These are phyloP conservation scores for Hylyphantes graminicola DNA, from an alignment of 1,140 invertebrate genomes.

Conservation along the genomic window DNA sequence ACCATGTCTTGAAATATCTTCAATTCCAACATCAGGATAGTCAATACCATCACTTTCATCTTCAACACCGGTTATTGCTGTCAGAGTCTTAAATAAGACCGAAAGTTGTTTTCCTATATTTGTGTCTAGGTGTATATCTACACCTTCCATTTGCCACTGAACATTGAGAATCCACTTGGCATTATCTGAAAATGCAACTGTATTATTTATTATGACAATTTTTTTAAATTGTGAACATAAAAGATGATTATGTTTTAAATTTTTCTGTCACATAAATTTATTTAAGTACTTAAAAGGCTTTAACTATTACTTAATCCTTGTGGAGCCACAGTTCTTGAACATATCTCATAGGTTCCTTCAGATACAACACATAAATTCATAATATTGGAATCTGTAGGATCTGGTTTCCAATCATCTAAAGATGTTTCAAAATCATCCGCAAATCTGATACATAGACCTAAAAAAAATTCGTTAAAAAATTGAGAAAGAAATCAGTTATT, in stretches of 20 bases:
- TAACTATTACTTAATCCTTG: constrained; percentile 63
- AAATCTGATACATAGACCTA: constrained; percentile 90
- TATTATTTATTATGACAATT: background rate
- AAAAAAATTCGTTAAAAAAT: constrained; percentile 70
- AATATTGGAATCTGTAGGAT: constrained; percentile 80
- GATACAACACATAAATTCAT: constrained; percentile 97
- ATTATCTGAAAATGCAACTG: constrained; percentile 75
- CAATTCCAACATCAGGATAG: constrained; percentile 39
- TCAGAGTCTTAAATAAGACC: constrained; percentile 92
- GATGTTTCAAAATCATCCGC: constrained; percentile 96
- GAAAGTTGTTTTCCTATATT: constrained; percentile 96
- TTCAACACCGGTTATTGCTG: constrained; percentile 84
- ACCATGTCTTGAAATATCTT: constrained; percentile 32
- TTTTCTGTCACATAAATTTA: background rate
- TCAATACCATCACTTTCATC: constrained; percentile 73
- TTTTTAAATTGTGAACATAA: background rate
- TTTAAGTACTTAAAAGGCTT: background rate
- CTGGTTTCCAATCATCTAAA: constrained; percentile 97
- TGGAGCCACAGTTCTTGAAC: constrained; percentile 86
- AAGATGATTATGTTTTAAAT: background rate
- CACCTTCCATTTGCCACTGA: constrained; percentile 99
- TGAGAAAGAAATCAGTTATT: no score
- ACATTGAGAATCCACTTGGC: constrained; percentile 99
- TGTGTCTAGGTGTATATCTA: constrained; percentile 95
- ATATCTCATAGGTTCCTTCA: constrained; percentile 98